Conservation (phyloP, 1,140 invertebrate genomes). For the Neodiprion fabricii region DNA sequence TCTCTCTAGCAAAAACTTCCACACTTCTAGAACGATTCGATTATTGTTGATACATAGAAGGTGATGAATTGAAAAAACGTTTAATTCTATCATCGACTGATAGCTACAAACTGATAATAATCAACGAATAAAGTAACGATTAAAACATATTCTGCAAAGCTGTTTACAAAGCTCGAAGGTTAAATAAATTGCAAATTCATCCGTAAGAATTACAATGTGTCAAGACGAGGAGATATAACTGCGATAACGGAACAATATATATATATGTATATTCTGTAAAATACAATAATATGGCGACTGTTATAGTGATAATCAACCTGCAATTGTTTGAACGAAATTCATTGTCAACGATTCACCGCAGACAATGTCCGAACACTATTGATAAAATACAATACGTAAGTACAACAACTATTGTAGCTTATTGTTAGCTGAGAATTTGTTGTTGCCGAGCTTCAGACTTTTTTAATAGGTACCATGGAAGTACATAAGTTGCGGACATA, state of each 20-base stretch:
- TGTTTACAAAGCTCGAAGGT: too few relatives aligned
- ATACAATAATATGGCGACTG: conserved; percentile 48
- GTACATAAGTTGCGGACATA: not conserved
- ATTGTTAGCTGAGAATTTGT: conserved; percentile 53
- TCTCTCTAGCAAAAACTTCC: too few relatives aligned
- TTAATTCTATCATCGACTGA: too few relatives aligned
- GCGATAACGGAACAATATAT: conserved; percentile 53
- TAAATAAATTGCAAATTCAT: not conserved
- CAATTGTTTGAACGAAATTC: conserved; percentile 21
- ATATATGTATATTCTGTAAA: conserved; percentile 52
- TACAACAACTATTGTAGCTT: conserved; percentile 62
- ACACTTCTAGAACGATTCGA: too few relatives aligned
- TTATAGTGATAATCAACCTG: conserved; percentile 14
- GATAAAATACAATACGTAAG: conserved; percentile 59
- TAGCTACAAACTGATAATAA: too few relatives aligned
- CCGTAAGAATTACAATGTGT: conserved; percentile 27
- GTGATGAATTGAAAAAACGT: too few relatives aligned
- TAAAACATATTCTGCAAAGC: too few relatives aligned
- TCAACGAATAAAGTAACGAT: too few relatives aligned
- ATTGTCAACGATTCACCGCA: too few relatives aligned
- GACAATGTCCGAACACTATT: not conserved
- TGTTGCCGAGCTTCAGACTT: conserved; percentile 50
- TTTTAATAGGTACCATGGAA: not conserved
- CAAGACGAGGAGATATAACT: conserved; percentile 44
- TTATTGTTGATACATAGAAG: too few relatives aligned